These are phyloP conservation scores for Festucalex cinctus DNA, from an alignment of 2,113 vertebrate species.

Conservation along the genomic window DNA sequence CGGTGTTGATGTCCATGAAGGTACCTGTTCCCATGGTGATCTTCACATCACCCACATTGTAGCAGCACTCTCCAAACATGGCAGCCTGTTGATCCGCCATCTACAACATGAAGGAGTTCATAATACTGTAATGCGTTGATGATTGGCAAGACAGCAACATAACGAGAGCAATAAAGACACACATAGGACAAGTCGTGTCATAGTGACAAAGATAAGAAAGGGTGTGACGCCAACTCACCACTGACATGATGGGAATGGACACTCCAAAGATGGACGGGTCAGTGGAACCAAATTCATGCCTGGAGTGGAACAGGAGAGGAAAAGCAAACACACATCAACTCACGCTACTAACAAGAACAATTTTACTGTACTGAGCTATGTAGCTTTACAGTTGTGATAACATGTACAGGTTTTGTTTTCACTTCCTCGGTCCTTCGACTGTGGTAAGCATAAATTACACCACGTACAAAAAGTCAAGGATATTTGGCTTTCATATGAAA, in stretches of 20 bases:
- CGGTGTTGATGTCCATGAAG: slow-evolving; percentile 95
- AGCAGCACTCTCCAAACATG: slow-evolving; percentile 98
- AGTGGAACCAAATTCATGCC: slow-evolving; percentile 82
- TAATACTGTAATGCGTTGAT: not conserved
- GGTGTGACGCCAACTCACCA: slow-evolving; percentile 77
- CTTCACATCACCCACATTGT: slow-evolving; percentile 87
- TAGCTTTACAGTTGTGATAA: not conserved
- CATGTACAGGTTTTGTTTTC: not conserved
- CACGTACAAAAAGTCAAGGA: not conserved
- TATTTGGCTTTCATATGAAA: no score
- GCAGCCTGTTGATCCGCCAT: slow-evolving; percentile 95
- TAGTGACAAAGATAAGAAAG: slow-evolving; percentile 7
- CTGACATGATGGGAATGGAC: slow-evolving; percentile 83
- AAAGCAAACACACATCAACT: slow-evolving; percentile 14
- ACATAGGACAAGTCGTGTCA: not conserved
- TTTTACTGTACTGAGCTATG: no score
- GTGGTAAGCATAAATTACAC: not conserved
- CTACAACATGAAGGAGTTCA: slow-evolving; percentile 55
- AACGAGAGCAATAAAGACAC: not conserved
- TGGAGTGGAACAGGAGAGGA: slow-evolving; percentile 53
- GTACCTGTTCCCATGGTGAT: slow-evolving; percentile 96
- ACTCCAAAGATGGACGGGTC: slow-evolving; percentile 85
- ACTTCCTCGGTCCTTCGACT: not conserved
- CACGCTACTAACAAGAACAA: no score
- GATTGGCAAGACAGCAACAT: not conserved